phyloP scores from a whole-genome alignment of 2,888 invertebrate species.

The Lymantria monacha region DNA sequence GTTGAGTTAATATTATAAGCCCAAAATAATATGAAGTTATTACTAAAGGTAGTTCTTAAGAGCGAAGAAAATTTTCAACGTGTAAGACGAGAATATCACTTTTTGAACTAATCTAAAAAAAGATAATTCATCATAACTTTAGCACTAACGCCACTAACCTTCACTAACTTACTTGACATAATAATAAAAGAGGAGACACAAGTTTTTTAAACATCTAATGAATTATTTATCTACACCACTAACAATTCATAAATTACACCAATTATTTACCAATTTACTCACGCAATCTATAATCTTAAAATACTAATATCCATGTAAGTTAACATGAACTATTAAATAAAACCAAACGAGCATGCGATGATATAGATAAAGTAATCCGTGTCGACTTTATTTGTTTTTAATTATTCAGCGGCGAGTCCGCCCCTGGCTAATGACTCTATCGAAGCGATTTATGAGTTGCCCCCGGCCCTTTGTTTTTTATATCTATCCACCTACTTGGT shows the following conservation, averaged over 20 bases:
- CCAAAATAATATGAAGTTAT: too few relatives aligned
- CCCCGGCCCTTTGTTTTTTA: slow-evolving; percentile 64
- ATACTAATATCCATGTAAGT: slow-evolving; percentile 45
- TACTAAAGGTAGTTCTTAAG: too few relatives aligned
- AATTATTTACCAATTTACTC: slow-evolving; percentile 16
- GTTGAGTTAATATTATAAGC: too few relatives aligned
- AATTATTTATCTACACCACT: not conserved
- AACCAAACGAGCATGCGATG: slow-evolving; percentile 68
- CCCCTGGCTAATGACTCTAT: slow-evolving; percentile 80
- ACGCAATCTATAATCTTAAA: slow-evolving; percentile 31
- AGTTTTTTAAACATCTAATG: not conserved
- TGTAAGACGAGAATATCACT: too few relatives aligned
- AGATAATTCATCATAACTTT: too few relatives aligned
- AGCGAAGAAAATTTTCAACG: too few relatives aligned
- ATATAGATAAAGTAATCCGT: slow-evolving; percentile 74
- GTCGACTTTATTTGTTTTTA: slow-evolving; percentile 80
- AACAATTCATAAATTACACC: slow-evolving; percentile 2
- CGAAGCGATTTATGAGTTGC: slow-evolving; percentile 68
- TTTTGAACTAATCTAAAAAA: too few relatives aligned
- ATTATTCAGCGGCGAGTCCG: slow-evolving; percentile 74
- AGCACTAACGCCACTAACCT: too few relatives aligned
- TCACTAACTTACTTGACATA: not conserved
- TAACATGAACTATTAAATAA: slow-evolving; percentile 61
- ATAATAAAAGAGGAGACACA: not conserved
- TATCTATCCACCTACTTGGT: slow-evolving; percentile 47